Conservation (phyloP, 2,797 vertebrate species). For the Enteromius trimaculatus region DNA sequence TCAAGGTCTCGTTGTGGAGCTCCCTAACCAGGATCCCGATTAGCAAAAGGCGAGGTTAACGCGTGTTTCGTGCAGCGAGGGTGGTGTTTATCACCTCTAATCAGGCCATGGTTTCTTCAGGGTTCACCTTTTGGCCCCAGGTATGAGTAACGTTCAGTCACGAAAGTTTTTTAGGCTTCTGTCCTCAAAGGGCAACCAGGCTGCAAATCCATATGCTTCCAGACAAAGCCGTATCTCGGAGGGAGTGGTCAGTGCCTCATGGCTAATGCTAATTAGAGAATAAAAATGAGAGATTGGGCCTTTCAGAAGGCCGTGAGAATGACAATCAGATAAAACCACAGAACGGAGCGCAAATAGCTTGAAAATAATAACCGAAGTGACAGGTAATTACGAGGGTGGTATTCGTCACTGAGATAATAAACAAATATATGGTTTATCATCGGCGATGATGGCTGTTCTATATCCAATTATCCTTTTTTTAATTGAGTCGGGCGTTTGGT, state of each 20-base stretch:
- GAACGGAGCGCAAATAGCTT: slow-evolving; percentile 56
- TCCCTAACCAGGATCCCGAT: slow-evolving; percentile 64
- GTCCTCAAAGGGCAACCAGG: slow-evolving; percentile 32
- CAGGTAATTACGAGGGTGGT: slow-evolving; percentile 66
- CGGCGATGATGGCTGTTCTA: slow-evolving; percentile 61
- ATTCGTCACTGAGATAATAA: slow-evolving; percentile 64
- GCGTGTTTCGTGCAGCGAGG: not conserved
- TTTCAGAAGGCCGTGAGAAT: slow-evolving; percentile 63
- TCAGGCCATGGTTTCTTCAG: slow-evolving; percentile 21
- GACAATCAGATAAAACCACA: slow-evolving; percentile 61
- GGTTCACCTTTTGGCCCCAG: slow-evolving; percentile 38
- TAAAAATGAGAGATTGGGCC: slow-evolving; percentile 67
- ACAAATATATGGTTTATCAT: slow-evolving; percentile 69
- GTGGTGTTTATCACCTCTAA: slow-evolving; percentile 56
- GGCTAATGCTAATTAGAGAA: slow-evolving; percentile 66
- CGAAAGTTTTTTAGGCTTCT: slow-evolving; percentile 21
- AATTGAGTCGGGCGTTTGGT: slow-evolving; percentile 59
- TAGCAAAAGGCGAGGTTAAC: slow-evolving; percentile 69
- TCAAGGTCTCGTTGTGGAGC: slow-evolving; percentile 70
- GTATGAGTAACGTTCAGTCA: slow-evolving; percentile 3
- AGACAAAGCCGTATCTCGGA: slow-evolving; percentile 35
- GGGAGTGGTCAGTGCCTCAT: slow-evolving; percentile 57
- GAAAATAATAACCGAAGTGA: slow-evolving; percentile 61
- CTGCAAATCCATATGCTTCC: slow-evolving; percentile 47
- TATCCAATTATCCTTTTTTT: slow-evolving; percentile 63